Base-by-base conservation (phyloP, 2,113 vertebrate genomes). In the Indicator indicator region DNA sequence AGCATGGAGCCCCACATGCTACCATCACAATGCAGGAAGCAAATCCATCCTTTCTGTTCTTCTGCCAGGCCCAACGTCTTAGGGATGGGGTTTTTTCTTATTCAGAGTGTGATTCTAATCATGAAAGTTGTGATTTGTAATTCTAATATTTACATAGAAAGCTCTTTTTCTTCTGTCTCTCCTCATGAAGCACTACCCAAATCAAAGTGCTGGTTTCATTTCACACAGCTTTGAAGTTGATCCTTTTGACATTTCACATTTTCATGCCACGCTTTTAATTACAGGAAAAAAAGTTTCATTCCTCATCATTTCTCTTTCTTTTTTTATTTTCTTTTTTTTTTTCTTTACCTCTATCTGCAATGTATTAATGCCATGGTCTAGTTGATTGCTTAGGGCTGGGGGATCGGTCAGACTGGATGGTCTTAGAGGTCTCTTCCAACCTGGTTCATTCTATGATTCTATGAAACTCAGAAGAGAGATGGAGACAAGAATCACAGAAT, bases 71-170 rank as follows among this genome's bases (percentile, higher is more conserved):
- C 56, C 56, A 3, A 4, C 14, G 24, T 4, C 1, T 1, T 38
- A 70, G 78, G n/a, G 2, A 12, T 55, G 9, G 8, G 32, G 9
- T 1, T 3, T 30, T 94, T 71, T 48, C 16, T 52, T 77, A 18
- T n/a, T 86, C 16, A 1, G 62, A 86, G 28, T 83, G 67, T 15
- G 83, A 93, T 96, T 86, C 92, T 90, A 88, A 90, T 96, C 79
- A 74, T 83, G 76, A 91, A 95, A 91, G 80, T 88, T 94, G 88
- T 52, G 58, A 91, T 96, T 93, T 96, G 96, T 94, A 93, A 74
- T 91, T 95, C 86, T 94, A 96, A 91, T 96, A 95, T 96, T 96
- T 95, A 96, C 92, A 96, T 69, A 90, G 83, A 88, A 73, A 88
- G 28, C 38, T 91, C 82, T 40, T 89, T 92, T 94, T 52, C 80